These are phyloP conservation scores for Epinotia ramella DNA, from an alignment of 2,888 invertebrate species.

Conservation along the genomic window DNA sequence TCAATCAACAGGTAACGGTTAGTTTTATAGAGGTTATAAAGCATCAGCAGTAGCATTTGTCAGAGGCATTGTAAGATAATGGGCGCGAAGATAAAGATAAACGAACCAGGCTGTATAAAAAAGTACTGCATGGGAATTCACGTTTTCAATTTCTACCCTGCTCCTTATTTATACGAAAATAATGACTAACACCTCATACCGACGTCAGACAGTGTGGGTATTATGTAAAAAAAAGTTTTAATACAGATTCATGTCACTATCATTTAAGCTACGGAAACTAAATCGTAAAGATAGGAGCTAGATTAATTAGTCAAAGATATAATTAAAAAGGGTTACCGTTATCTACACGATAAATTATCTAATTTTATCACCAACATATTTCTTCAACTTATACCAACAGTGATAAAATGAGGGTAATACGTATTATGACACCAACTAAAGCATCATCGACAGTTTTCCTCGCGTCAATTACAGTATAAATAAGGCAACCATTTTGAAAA, in stretches of 20 bases:
- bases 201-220: neutral
- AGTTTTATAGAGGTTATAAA: conserved; percentile 32
- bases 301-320: conserved; percentile 7
- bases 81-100: neutral
- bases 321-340: conserved; percentile 31
- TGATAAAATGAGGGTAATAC: neutral
- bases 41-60: conserved; percentile 19
- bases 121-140: neutral
- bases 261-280: neutral
- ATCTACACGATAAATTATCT: conserved; percentile 11
- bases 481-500: neutral
- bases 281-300: conserved; percentile 24
- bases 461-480: neutral
- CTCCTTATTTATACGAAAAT: too few species aligned
- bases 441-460: neutral
- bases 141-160: neutral
- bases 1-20: conserved; percentile 36
- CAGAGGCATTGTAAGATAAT: neutral
- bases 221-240: too few species aligned
- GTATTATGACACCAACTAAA: neutral
- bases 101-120: neutral
- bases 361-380: conserved; percentile 4
- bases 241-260: neutral
- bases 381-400: neutral
- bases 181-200: neutral